These are phyloP conservation scores for Perizoma flavofasciatum DNA, from an alignment of 2,888 invertebrate species.

Conservation along the genomic window DNA sequence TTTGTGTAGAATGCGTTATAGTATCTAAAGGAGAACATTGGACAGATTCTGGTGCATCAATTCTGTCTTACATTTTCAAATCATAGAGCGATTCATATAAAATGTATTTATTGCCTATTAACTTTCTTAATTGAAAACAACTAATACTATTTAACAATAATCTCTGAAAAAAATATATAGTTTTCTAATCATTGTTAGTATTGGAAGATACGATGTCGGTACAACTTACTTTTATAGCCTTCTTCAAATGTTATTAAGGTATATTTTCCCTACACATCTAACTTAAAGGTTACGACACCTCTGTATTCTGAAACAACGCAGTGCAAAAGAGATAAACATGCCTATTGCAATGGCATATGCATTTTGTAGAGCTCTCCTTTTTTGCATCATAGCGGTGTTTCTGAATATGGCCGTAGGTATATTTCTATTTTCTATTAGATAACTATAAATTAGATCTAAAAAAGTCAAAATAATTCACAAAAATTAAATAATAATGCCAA, in stretches of 20 bases:
- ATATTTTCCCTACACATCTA: no score
- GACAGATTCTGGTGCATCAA: no score
- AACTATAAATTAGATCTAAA: neutral
- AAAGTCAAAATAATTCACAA: slow-evolving; percentile 27
- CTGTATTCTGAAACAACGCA: no score
- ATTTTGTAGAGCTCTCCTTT: no score
- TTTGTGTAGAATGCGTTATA: no score
- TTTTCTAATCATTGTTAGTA: slow-evolving; percentile 19
- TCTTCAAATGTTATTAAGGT: no score
- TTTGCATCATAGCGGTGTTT: no score
- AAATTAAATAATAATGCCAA: slow-evolving; percentile 56
- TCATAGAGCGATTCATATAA: slow-evolving; percentile 33
- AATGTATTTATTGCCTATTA: slow-evolving; percentile 43
- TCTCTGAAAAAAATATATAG: slow-evolving; percentile 28
- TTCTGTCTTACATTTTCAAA: neutral
- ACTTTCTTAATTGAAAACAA: slow-evolving; percentile 40
- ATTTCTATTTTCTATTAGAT: neutral
- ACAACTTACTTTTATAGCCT: neutral
- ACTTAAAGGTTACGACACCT: no score
- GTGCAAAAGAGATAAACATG: no score
- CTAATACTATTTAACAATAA: slow-evolving; percentile 46
- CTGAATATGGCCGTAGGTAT: no score
- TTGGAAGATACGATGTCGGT: slow-evolving; percentile 8
- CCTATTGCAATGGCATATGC: no score
- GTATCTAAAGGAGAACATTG: no score